Evolutionary conservation across 1,140 invertebrate genomes (phyloP), one percentile per base, ranked within the genome.

Genomic region (Mycetomoellerius zeteki): DNA sequence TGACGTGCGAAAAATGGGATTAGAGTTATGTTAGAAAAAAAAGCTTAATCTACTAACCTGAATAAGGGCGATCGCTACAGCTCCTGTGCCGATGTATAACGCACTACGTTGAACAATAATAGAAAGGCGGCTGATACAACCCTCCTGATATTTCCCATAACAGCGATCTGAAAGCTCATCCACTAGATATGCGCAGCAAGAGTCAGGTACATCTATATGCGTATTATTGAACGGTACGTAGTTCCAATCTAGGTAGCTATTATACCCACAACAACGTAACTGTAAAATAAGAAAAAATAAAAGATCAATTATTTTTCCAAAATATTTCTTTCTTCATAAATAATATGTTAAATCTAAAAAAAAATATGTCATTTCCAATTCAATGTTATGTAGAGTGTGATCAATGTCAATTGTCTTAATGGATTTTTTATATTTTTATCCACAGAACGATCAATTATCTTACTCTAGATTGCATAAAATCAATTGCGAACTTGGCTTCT

Each of bases 41-140:
- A 56, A 27, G 16, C 54, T 58, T 21, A 16, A 76, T 60, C 24
- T 65, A 89, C 76, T 89, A 93, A 97, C 97, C 96, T 98, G 97
- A 91, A 98, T 97, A 91, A 98, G 96, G 52, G 97, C 97, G 87
- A 98, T 97, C 16, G 97, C 97, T 87, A 98, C 96, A 33, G 97
- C 97, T 12, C 97, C 97, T 27, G 97, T 97, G n/a, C 97, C 97
- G 65, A 98, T 95, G 62, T 98, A 95, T 43, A 98, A 95, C 37
- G 97, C 97, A 92, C 97, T 98, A 88, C 97, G 96, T 71, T 96
- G 96, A n/a, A 98, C 95, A 86, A 98, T 95, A 65, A 96, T 96
- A 58, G 96, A 95, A 64, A 98, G 96, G 77, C 96, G 95, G 33
- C 95, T 94, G 50, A 97, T 96, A 90, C 98, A 98, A 4, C 97